Evolutionary conservation across 2,888 invertebrate genomes (phyloP), one percentile per base, ranked within the genome.

Genomic region (Rotaria macrura): DNA sequence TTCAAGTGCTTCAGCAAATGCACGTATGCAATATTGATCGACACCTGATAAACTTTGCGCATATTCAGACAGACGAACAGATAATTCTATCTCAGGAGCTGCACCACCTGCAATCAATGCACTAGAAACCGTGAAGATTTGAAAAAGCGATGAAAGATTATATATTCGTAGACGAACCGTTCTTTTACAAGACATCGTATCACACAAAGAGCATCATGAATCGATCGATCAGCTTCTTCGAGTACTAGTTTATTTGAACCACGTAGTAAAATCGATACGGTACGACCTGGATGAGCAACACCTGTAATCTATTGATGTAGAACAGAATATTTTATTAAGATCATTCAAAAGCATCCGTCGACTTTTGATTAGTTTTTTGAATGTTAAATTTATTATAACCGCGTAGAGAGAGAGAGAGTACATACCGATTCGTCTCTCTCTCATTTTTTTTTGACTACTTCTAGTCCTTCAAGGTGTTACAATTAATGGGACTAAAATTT

Each of bases 161-260:
- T n/a, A n/a, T n/a, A n/a, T n/a, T n/a, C n/a, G n/a, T n/a, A n/a
- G n/a, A 40, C 43, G 12, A 43, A 79, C 79, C 79, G 79, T 88
- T 96, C 94, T 89, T 96, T 95, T 7, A 99, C 97, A 88, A 99
- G 93, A 91, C 98, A 99, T 88, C 99, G 94, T 89, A 99, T 95
- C 84, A 96, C 96, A 89, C 95, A 95, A 20, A 95, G 92, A 54
- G 96, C 96, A 92, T 96, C 96, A 91, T 96, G 96, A 87, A 96
- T 92, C 87, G 96, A 96, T 87, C 96, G 93, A 88, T 95, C 95
- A 87, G 96, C 96, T 92, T 96, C 93, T 87, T 95, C 96, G 87
- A 96, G 92, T 87, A 96, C 94, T 89, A 96, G 93, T 90, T 95
- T 94, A 91, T 95, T 95, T 83, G 94, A 94, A 55, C 95, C 95